Percentiles rank a stretch among this genome's conserved stretches.
These are phyloP conservation scores for Neocloeon triangulifer DNA, from an alignment of 1,140 invertebrate genomes.

Conservation along the genomic window DNA sequence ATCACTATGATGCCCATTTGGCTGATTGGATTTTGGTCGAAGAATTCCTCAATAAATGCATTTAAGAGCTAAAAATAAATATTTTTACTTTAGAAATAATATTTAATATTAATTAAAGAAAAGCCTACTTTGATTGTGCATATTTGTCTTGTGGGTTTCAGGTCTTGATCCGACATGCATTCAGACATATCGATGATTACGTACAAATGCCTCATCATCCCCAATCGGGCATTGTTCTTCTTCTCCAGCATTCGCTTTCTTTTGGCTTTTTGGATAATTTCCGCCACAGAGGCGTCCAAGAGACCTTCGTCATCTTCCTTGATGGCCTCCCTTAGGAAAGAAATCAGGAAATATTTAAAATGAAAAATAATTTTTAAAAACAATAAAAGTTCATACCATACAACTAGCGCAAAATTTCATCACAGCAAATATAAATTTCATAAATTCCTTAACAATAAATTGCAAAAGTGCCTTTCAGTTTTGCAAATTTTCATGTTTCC, in stretches of 20 bases:
- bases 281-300: slow-evolving; percentile 67
- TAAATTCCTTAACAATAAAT: too few relatives aligned
- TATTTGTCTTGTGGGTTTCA: slow-evolving; percentile 81
- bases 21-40: slow-evolving; percentile 96
- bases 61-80: slow-evolving; percentile 46
- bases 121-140: slow-evolving; percentile 60
- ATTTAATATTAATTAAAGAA: not conserved
- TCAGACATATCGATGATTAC: slow-evolving; percentile 82
- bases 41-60: slow-evolving; percentile 87
- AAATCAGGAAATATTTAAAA: too few relatives aligned
- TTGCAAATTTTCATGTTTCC: too few relatives aligned
- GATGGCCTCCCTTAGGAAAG: slow-evolving; percentile 64
- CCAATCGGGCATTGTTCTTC: slow-evolving; percentile 53
- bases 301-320: slow-evolving; percentile 87
- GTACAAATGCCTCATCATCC: slow-evolving; percentile 91
- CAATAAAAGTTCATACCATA: too few relatives aligned
- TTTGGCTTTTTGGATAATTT: slow-evolving; percentile 75
- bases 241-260: slow-evolving; percentile 48
- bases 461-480: too few relatives aligned
- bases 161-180: slow-evolving; percentile 80
- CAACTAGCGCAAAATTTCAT: too few relatives aligned
- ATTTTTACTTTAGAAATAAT: not conserved
- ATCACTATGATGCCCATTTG: slow-evolving; percentile 84
- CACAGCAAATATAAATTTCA: too few relatives aligned
- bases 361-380: too few relatives aligned